phyloP scores from a whole-genome alignment of 2,113 vertebrate species.

The Ia io region DNA sequence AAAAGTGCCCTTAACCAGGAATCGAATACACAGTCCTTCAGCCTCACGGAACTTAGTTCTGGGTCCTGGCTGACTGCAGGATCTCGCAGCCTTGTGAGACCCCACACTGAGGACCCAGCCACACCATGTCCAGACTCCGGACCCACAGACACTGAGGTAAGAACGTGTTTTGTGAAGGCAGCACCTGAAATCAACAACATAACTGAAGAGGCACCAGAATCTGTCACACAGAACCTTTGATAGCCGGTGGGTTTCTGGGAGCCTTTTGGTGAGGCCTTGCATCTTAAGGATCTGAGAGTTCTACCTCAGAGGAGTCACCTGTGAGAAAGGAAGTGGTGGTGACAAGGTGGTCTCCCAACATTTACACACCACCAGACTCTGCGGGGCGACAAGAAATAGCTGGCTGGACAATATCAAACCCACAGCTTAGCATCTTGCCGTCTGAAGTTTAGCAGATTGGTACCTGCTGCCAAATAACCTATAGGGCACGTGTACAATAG shows the following conservation, averaged over 20 bases:
- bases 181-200: neutral
- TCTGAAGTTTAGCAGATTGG: conserved; percentile 78
- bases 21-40: neutral
- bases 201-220: conserved; percentile 89
- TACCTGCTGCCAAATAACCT: conserved; percentile 77
- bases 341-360: conserved; percentile 30
- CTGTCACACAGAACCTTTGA: conserved; percentile 96
- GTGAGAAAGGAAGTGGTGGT: conserved; percentile 40
- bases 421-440: conserved; percentile 80
- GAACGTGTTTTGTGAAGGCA: neutral
- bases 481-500: conserved; percentile 75
- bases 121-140: neutral
- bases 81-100: neutral
- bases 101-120: neutral
- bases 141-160: neutral
- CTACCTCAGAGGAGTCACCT: conserved; percentile 2
- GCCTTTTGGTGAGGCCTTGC: conserved; percentile 96
- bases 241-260: conserved; percentile 95
- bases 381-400: conserved; percentile 52
- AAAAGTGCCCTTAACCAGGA: neutral
- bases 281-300: conserved; percentile 83
- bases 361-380: conserved; percentile 45
- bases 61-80: neutral
- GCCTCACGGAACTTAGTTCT: neutral
- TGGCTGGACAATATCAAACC: conserved; percentile 71